These are phyloP conservation scores for Passer domesticus DNA, from an alignment of 2,113 vertebrate genomes.

Conservation along the genomic window DNA sequence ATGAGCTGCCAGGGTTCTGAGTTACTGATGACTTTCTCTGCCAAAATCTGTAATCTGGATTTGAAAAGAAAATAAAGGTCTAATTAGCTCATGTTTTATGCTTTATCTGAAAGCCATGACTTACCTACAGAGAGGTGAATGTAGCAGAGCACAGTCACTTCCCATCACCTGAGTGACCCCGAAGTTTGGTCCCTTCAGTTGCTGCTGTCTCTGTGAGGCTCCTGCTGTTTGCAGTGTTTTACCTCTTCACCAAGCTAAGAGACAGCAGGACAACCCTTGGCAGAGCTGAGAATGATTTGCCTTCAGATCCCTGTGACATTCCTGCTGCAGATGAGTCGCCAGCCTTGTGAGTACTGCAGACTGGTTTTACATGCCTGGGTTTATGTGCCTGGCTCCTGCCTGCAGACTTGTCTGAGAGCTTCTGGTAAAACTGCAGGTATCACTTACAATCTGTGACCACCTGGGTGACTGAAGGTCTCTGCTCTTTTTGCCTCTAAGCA, in stretches of 20 bases:
- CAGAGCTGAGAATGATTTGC: background rate
- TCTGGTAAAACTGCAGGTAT: background rate
- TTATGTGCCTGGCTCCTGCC: background rate
- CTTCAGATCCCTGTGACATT: rapidly evolving
- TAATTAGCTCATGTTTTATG: background rate
- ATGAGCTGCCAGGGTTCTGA: background rate
- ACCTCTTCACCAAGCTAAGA: background rate
- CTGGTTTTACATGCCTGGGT: background rate
- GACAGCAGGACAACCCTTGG: background rate
- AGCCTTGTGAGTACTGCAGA: background rate
- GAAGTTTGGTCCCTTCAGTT: background rate
- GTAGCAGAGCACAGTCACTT: background rate
- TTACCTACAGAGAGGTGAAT: background rate
- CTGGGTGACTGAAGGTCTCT: background rate
- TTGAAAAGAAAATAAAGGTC: background rate
- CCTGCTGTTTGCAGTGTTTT: background rate
- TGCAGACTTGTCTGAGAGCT: background rate
- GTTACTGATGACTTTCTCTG: background rate
- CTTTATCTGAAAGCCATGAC: background rate
- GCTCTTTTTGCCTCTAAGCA: background rate
- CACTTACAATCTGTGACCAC: background rate
- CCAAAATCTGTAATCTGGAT: background rate
- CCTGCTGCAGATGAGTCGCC: background rate
- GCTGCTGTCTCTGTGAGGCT: background rate
- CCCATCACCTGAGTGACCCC: background rate